These are phyloP conservation scores for Morone chrysops DNA, from an alignment of 2,113 vertebrate species.

Conservation along the genomic window DNA sequence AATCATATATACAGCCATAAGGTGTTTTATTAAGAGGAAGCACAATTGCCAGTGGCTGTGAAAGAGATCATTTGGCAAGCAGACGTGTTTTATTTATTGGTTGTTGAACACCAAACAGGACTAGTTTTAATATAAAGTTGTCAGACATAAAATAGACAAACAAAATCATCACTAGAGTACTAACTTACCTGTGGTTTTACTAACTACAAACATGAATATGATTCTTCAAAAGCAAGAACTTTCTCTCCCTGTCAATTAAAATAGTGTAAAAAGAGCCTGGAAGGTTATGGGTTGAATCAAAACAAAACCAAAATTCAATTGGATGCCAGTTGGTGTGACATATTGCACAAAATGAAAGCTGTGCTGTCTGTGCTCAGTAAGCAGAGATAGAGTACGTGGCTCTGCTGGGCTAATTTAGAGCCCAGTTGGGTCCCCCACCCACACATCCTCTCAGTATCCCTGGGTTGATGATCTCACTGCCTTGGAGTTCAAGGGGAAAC, in stretches of 20 bases:
- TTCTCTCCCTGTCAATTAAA: no score
- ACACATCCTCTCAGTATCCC: background rate
- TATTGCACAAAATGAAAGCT: slow-evolving; percentile 28
- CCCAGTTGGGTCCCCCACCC: slow-evolving; percentile 24
- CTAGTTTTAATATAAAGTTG: no score
- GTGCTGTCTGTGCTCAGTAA: slow-evolving; percentile 22
- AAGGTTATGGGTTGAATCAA: background rate
- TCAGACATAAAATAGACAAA: no score
- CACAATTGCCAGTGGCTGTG: no score
- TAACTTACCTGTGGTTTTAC: no score
- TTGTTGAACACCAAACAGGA: background rate
- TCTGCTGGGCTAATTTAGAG: slow-evolving; percentile 49
- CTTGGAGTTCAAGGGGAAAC: slow-evolving; percentile 2
- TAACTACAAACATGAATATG: no score
- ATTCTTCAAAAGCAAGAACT: background rate
- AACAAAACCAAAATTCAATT: slow-evolving; percentile 12
- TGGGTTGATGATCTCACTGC: slow-evolving; percentile 1
- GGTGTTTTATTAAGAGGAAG: no score
- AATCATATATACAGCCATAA: no score
- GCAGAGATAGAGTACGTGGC: slow-evolving; percentile 4
- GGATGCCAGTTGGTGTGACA: slow-evolving; percentile 36
- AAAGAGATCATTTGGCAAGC: no score
- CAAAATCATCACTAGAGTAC: no score
- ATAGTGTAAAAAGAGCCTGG: background rate
- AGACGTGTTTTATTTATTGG: background rate